Percentiles rank a stretch among this genome's conserved stretches.
phyloP scores from a whole-genome alignment of 2,797 vertebrate species.

The Rhinophrynus dorsalis region DNA sequence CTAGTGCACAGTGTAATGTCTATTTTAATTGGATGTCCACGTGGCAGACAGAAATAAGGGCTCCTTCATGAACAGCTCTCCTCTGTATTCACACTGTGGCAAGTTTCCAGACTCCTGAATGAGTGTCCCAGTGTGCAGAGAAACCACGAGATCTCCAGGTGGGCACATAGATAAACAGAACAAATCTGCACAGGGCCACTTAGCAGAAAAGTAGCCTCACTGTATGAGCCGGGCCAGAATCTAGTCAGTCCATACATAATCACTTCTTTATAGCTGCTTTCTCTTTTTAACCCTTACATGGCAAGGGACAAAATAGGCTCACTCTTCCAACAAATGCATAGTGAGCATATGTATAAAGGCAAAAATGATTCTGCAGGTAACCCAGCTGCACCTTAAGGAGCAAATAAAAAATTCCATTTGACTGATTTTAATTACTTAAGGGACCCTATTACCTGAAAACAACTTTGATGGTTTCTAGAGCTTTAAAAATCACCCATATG shows the following conservation, averaged over 20 bases:
- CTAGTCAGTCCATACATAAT: slow-evolving; percentile 17
- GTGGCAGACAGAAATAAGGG: slow-evolving; percentile 33
- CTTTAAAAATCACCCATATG: too few relatives aligned
- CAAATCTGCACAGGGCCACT: slow-evolving; percentile 34
- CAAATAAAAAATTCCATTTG: too few relatives aligned
- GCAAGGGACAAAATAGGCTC: not conserved
- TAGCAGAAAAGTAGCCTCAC: slow-evolving; percentile 19
- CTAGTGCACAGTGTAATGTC: slow-evolving; percentile 21
- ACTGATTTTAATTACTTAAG: too few relatives aligned
- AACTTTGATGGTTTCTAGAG: too few relatives aligned
- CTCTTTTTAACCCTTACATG: slow-evolving; percentile 17
- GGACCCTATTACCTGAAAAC: too few relatives aligned
- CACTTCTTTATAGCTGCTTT: slow-evolving; percentile 8
- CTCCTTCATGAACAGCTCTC: slow-evolving; percentile 41
- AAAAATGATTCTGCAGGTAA: too few relatives aligned
- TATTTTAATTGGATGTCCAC: slow-evolving; percentile 34
- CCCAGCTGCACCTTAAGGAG: too few relatives aligned
- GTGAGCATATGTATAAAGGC: too few relatives aligned
- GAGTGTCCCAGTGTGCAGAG: slow-evolving; percentile 44
- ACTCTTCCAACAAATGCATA: not conserved
- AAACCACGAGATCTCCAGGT: slow-evolving; percentile 40
- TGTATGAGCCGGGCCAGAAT: slow-evolving; percentile 21
- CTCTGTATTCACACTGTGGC: slow-evolving; percentile 35
- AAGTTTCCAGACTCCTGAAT: slow-evolving; percentile 36
- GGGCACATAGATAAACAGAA: slow-evolving; percentile 45